phyloP scores from a whole-genome alignment of 2,113 vertebrate species.

The Eolophus roseicapilla region DNA sequence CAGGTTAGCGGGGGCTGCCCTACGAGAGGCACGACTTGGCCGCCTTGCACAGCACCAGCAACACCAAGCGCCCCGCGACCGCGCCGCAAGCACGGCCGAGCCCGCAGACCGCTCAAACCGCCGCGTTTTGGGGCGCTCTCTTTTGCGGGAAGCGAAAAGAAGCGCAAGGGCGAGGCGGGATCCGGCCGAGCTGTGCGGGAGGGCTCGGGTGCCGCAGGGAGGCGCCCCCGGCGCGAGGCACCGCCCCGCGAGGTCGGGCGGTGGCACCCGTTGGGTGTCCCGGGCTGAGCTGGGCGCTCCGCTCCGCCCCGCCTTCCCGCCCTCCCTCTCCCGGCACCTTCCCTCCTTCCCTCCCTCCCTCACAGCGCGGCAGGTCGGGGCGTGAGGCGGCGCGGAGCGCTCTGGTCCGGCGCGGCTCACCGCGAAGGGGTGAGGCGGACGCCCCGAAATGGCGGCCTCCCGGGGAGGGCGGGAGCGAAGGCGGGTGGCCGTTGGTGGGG shows the following conservation, averaged over 20 bases:
- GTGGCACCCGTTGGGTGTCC: background rate
- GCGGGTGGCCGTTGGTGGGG: background rate
- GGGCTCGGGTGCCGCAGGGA: background rate
- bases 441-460: slow-evolving; percentile 5
- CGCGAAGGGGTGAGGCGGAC: background rate
- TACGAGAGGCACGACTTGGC: background rate
- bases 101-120: background rate
- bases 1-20: background rate
- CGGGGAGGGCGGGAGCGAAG: background rate
- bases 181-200: accelerated
- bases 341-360: background rate
- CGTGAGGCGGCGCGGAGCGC: background rate
- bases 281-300: background rate
- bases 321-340: background rate
- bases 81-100: background rate
- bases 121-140: accelerated
- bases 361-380: background rate
- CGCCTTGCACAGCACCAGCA: background rate
- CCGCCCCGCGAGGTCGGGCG: background rate
- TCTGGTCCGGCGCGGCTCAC: background rate
- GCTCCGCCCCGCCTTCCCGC: background rate
- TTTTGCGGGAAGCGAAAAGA: accelerated
- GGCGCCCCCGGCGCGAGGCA: background rate
- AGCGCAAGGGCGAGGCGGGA: accelerated
- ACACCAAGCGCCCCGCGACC: background rate